Base-by-base conservation (phyloP, 1,140 invertebrate species). In the Panagrolaimus sp. region DNA sequence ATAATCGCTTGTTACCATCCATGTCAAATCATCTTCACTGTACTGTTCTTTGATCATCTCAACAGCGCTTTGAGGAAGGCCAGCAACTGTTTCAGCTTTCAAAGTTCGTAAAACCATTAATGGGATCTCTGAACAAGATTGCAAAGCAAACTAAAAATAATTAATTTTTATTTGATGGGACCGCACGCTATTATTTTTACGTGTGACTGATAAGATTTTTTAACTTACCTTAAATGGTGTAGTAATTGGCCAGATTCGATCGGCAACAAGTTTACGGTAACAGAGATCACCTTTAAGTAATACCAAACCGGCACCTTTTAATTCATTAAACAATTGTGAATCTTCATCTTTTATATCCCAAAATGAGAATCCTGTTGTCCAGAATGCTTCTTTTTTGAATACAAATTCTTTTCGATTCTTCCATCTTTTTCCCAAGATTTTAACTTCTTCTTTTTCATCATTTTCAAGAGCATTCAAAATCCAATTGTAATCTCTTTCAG, bases 1-100 rank as follows among this genome's bases (percentile, higher is more conserved):
- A 86, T 90, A 97, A 75, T 92, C 88, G 2, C 94, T 94, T 43
- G 88, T 90, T 58, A 89, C 85, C 89, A 95, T 89, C 95, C 95
- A 98, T 55, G 91, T 86, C 4, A 86, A 84, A 79, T 91, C 88
- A 73, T 87, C 85, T 46, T 85, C 83, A 69, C 85, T 85, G 4
- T 90, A 82, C 74, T 87, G 83, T 69, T 90, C 88, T 3, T 86
- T 87, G 73, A 88, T 83, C 1, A 88, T 89, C 45, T 86, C 77
- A 63, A 78, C 21, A 28, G 68, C 47, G 58, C 72, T 52, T n/a
- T 58, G 63, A 67, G 46, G 3, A 65, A 97, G 81, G 5, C 93
- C 94, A 70, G 89, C 90, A 52, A 94, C 88, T 21, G 93, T 85
- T 83, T 98, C 93, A 0, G 91, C 89, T 86, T 98, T 98, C 1